phyloP scores from a whole-genome alignment of 2,888 invertebrate species.

The Apodemia hepburni region DNA sequence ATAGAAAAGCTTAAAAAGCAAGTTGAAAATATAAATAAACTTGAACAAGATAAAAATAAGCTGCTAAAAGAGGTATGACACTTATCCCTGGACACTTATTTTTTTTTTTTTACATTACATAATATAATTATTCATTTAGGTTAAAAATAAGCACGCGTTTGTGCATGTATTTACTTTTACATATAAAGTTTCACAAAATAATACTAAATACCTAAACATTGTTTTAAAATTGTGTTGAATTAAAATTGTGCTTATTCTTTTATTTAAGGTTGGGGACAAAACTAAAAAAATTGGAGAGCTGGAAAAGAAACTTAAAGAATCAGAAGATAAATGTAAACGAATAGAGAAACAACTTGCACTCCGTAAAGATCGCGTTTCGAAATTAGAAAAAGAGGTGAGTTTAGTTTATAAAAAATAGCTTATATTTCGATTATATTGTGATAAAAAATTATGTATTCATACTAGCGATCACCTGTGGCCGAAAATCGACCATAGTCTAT shows the following conservation, averaged over 20 bases:
- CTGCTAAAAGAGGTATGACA: conserved; percentile 77
- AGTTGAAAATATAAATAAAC: conserved; percentile 64
- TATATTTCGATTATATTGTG: neutral
- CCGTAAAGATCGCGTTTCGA: conserved; percentile 79
- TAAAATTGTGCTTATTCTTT: neutral
- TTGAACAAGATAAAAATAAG: conserved; percentile 79
- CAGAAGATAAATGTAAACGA: conserved; percentile 83
- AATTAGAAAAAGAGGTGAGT: conserved; percentile 82
- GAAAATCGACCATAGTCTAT: no score
- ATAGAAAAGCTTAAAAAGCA: conserved; percentile 81
- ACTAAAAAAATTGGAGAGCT: conserved; percentile 81
- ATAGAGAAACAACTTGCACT: conserved; percentile 74
- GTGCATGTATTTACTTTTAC: no score
- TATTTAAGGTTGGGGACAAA: conserved; percentile 80
- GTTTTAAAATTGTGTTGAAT: no score
- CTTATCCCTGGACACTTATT: neutral
- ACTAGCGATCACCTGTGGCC: no score
- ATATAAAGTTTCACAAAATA: no score
- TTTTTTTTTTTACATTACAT: no score
- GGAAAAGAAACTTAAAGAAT: conserved; percentile 84
- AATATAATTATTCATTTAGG: no score
- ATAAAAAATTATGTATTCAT: no score
- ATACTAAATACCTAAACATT: no score
- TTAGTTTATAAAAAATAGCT: neutral
- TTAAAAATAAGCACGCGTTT: no score